phyloP scores from a whole-genome alignment of 2,113 vertebrate species.

The Antechinus stuartii region DNA sequence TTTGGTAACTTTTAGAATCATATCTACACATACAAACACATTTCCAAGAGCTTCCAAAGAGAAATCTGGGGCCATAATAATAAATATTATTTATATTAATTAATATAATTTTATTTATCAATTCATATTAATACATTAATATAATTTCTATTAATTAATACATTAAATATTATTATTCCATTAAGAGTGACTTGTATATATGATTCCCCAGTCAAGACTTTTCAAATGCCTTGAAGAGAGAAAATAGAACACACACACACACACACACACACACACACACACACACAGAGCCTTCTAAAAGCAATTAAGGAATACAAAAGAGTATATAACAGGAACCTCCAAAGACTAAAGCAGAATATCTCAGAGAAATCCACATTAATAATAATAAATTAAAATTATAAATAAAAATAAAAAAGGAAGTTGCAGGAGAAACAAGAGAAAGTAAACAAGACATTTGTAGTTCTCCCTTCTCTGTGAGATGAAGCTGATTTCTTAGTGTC shows the following conservation, averaged over 20 bases:
- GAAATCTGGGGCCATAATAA: constrained; percentile 55
- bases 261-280: constrained; percentile 64
- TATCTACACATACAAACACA: background rate
- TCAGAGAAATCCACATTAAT: background rate
- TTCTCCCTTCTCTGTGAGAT: background rate
- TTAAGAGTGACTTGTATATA: constrained; percentile 46
- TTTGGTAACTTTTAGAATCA: background rate
- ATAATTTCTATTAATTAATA: no score
- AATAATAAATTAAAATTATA: no score
- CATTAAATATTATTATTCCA: no score
- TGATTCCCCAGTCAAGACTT: constrained; percentile 60
- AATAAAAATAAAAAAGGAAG: constrained; percentile 3
- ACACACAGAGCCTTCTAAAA: constrained; percentile 60
- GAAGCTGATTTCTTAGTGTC: background rate
- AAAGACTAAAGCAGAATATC: background rate
- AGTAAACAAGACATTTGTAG: background rate
- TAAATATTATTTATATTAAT: constrained; percentile 13
- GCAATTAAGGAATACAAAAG: constrained; percentile 59
- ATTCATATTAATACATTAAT: no score
- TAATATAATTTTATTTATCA: no score
- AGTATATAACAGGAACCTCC: constrained; percentile 15
- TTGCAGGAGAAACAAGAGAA: background rate
- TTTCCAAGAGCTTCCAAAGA: constrained; percentile 32
- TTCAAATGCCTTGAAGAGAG: constrained; percentile 27
- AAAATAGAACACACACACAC: constrained; percentile 63